phyloP scores from a whole-genome alignment of 2,888 invertebrate species.

The Julus scanicus region DNA sequence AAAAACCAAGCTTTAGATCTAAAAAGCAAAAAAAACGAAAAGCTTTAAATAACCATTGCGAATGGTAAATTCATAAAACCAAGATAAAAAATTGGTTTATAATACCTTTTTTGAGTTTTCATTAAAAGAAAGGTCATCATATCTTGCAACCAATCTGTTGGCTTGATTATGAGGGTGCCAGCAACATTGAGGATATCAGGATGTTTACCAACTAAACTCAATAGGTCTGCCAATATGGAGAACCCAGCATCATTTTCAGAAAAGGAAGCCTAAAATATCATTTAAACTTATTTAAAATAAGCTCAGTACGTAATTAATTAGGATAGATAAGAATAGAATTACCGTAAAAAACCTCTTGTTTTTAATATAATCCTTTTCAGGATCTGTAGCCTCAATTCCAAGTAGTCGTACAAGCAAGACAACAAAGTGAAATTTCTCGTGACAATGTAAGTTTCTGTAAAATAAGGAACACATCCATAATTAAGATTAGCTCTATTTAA shows the following conservation, averaged over 20 bases:
- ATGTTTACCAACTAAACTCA: neutral
- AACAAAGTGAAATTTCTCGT: neutral
- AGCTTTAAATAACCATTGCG: neutral
- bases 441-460: neutral
- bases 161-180: neutral
- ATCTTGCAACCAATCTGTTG: neutral
- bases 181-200: neutral
- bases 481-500: neutral
- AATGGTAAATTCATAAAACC: neutral
- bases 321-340: neutral
- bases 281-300: neutral
- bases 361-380: neutral
- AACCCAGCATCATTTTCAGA: slow-evolving; percentile 4
- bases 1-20: neutral
- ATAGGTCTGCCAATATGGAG: neutral
- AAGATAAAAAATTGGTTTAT: neutral
- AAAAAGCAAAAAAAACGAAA: neutral
- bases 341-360: neutral
- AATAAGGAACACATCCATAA: neutral
- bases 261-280: neutral
- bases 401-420: neutral
- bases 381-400: neutral
- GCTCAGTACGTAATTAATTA: neutral
- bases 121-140: neutral
- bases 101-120: neutral